A percentile compares a stretch with the other conserved stretches of the same genome.
Conservation (phyloP, 2,113 vertebrate genomes). For the Hiodon alosoides region DNA sequence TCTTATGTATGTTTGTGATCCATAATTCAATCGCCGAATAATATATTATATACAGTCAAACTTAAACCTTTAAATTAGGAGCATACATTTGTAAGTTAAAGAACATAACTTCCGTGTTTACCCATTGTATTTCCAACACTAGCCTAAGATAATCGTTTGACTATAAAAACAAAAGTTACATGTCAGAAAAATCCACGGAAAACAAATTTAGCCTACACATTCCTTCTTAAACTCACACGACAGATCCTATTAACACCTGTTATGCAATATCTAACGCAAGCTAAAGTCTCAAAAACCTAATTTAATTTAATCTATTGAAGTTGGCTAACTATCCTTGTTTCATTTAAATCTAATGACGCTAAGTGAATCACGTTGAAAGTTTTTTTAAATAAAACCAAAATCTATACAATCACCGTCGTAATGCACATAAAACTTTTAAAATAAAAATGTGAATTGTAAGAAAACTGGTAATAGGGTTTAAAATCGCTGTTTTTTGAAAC, state of each 20-base stretch:
- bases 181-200: neutral
- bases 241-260: constrained; percentile 68
- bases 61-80: neutral
- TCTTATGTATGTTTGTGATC: too few relatives aligned
- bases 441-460: neutral
- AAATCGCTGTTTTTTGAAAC: too few relatives aligned
- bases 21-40: too few relatives aligned
- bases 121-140: constrained; percentile 4
- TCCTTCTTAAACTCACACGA: constrained; percentile 37
- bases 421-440: constrained; percentile 28
- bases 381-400: too few relatives aligned
- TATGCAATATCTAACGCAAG: constrained; percentile 29
- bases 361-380: constrained; percentile 55
- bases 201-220: neutral
- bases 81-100: constrained; percentile 10
- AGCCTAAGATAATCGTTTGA: constrained; percentile 18
- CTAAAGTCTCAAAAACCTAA: constrained; percentile 40
- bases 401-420: too few relatives aligned
- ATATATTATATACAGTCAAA: neutral
- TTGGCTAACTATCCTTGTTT: neutral
- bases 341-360: constrained; percentile 54
- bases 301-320: neutral
- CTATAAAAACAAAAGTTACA: neutral
- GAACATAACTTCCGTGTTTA: constrained; percentile 23
- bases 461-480: neutral